Base-by-base conservation (phyloP, 2,888 invertebrate genomes). In the Rhodophaea formosa region DNA sequence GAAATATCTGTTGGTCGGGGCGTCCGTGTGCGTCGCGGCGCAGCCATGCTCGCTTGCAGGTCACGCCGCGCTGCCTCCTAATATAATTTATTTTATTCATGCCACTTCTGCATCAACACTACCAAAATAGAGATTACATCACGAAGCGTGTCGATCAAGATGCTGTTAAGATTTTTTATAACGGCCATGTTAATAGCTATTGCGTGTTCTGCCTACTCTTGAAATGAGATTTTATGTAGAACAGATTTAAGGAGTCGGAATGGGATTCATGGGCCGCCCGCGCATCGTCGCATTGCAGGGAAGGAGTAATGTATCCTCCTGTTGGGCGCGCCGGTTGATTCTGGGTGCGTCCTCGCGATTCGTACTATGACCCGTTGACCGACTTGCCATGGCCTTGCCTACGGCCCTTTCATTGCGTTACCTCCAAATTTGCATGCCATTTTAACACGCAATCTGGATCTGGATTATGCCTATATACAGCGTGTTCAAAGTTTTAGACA, bases 281-380 rank as follows among this genome's bases (percentile, higher is more conserved):
- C 73, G 75, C 72, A 73, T 75, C 77, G 88, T 84, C 90, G 89
- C 90, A 90, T 80, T 90, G 89, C 90, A 85, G 90, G 80, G 77
- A 82, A 82, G 81, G 69, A 73, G 57, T 82, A 84, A 83, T 77
- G 79, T 83, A 76, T 80, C 79, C 80, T 81, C 77, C 69, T 63
- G 71, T 58, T 76, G 79, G 86, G 86, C 76, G 86, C 81, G 85
- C 80, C 84, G 69, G 69, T 66, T 66, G 68, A 73, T 80, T 83
- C 74, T 82, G 84, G 87, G 88, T 80, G 90, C 84, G 89, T 85
- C 86, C 84, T 80, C 82, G 79, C 80, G 72, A 79, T 76, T 80
- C 79, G 79, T 78, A 75, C 75, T 79, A 72, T 79, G 86, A 86
- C 86, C 88, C 77, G 80, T 70, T 88, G 82, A 88, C 88, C 88